Conservation (phyloP, 2,797 vertebrate genomes). For the Alfaro cultratus region DNA sequence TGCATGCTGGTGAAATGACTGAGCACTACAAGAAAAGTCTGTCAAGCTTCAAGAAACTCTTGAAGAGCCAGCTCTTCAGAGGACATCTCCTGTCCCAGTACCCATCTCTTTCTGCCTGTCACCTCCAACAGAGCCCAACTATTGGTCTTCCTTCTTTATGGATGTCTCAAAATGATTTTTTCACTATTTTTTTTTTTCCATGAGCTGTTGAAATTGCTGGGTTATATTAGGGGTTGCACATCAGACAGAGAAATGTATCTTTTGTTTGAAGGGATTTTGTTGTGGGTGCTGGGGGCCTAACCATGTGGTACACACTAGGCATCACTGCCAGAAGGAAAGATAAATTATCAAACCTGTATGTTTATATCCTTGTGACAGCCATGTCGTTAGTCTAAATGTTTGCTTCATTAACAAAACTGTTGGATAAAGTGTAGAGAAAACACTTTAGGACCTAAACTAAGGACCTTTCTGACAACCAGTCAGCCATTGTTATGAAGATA, state of each 20-base stretch:
- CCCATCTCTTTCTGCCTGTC: background rate
- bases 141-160: background rate
- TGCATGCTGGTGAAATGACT: background rate
- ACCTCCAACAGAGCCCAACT: background rate
- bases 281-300: background rate
- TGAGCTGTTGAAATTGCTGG: background rate
- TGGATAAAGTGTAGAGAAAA: background rate
- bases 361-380: background rate
- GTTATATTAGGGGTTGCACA: background rate
- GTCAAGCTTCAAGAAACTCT: background rate
- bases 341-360: background rate
- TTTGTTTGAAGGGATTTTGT: background rate
- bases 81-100: background rate
- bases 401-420: background rate
- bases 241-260: background rate
- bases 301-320: background rate
- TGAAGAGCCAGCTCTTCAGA: background rate
- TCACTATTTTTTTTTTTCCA: background rate
- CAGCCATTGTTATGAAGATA: background rate
- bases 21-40: background rate
- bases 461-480: background rate
- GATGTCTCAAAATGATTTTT: background rate
- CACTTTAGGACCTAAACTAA: background rate
- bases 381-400: background rate
- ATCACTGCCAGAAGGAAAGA: background rate